These are phyloP conservation scores for Metalampra italica DNA, from an alignment of 2,888 invertebrate species.

Conservation along the genomic window DNA sequence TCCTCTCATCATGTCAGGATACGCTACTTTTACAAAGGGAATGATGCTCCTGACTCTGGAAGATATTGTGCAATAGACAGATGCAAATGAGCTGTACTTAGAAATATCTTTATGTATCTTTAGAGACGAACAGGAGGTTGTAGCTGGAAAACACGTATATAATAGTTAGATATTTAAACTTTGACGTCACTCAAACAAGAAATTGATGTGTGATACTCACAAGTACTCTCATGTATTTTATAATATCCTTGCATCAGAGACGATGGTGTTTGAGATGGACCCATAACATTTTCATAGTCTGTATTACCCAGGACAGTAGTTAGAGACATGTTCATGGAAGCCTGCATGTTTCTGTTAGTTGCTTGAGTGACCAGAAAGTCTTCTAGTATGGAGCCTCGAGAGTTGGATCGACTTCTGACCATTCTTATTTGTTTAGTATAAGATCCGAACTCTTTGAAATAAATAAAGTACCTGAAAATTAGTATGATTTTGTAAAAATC, in stretches of 20 bases:
- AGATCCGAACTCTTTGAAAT: slow-evolving; percentile 76
- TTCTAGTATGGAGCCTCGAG: slow-evolving; percentile 67
- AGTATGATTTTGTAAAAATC: neutral
- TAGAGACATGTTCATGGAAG: slow-evolving; percentile 40
- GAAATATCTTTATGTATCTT: slow-evolving; percentile 70
- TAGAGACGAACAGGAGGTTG: slow-evolving; percentile 58
- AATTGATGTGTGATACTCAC: slow-evolving; percentile 39
- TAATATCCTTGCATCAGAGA: slow-evolving; percentile 42
- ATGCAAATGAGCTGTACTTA: slow-evolving; percentile 49
- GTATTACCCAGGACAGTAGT: slow-evolving; percentile 40
- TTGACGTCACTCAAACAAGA: neutral
- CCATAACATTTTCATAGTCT: slow-evolving; percentile 44
- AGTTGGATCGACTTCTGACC: slow-evolving; percentile 66
- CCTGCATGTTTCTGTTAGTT: neutral
- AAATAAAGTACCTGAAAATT: slow-evolving; percentile 72
- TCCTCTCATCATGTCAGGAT: slow-evolving; percentile 84
- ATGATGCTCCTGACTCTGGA: slow-evolving; percentile 80
- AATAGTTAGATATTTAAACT: neutral
- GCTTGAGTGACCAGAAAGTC: slow-evolving; percentile 48
- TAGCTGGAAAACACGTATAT: slow-evolving; percentile 33
- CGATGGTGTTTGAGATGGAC: slow-evolving; percentile 31
- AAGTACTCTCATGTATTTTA: slow-evolving; percentile 58
- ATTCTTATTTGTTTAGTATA: slow-evolving; percentile 67
- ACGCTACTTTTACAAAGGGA: slow-evolving; percentile 85
- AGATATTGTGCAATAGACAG: slow-evolving; percentile 75